Evolutionary conservation across 1,140 invertebrate genomes (phyloP), one percentile per base, ranked within the genome.

Genomic region (Episyrphus balteatus): DNA sequence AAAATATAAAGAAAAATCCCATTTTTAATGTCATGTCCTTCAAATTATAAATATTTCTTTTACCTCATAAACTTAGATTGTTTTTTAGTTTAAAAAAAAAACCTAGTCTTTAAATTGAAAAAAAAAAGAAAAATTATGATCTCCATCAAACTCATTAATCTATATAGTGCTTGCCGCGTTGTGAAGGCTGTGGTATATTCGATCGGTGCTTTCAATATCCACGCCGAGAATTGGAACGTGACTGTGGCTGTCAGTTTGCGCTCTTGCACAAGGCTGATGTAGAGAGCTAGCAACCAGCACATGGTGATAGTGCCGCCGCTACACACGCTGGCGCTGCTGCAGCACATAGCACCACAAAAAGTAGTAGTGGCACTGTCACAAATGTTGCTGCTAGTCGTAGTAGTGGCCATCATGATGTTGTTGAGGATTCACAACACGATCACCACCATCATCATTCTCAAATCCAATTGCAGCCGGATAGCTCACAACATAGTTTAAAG

Each of bases 171-270:
- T 54, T 68, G 55, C 66, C 66, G 38, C 54, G 62, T 36, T 68
- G 65, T 75, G 81, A 83, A 70, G 82, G 83, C 61, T 88, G 84
- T 78, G 85, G 84, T 66, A 74, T 86, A 50, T 80, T 86, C 75
- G 83, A 86, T 69, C 80, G 82, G 70, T 88, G 84, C 78, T 87
- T 87, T 78, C 81, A 83, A 70, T 83, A 83, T 69, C 81, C 83
- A 52, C 77, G 83, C 55, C 79, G 83, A 65, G 69, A 75, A 55
- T 70, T 78, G 63, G 84, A 86, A 61, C 79, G 84, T 60, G 85
- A 88, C 67, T 88, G 85, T 69, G 84, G 84, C 73, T 88, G 85
- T 76, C 84, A 88, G 70, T 88, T 88, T 70, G 85, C 85, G 60
- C 76, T 88, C 62, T 78, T 88, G 59, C 86, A 88, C 71, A 83